Conservation (phyloP, 2,797 vertebrate species). For the Semotilus atromaculatus region DNA sequence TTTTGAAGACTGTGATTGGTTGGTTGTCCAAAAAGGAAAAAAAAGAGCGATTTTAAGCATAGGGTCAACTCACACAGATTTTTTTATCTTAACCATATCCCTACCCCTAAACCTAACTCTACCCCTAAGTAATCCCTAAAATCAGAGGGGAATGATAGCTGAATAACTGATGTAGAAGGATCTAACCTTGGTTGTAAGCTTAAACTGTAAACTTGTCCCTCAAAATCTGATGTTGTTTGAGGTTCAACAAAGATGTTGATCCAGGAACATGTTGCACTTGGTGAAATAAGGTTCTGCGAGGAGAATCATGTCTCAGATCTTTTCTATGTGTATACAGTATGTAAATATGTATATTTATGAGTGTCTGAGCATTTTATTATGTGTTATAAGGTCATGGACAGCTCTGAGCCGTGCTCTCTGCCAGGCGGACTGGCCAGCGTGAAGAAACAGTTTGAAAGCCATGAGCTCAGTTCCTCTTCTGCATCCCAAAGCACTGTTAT, state of each 20-base stretch:
- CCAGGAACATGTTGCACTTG: background rate
- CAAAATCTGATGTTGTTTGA: background rate
- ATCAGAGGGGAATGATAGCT: background rate
- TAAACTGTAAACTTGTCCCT: background rate
- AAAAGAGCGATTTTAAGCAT: too few species aligned
- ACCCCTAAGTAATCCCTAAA: background rate
- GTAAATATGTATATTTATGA: slow-evolving; percentile 34
- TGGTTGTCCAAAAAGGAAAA: too few species aligned
- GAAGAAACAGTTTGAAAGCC: slow-evolving; percentile 93
- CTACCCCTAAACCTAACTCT: background rate
- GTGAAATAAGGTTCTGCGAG: background rate
- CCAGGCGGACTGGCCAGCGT: slow-evolving; percentile 92
- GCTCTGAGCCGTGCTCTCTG: slow-evolving; percentile 83
- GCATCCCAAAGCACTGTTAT: slow-evolving; percentile 81
- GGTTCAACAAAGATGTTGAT: too few species aligned
- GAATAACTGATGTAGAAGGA: background rate
- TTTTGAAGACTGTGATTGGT: too few species aligned
- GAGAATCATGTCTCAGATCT: background rate
- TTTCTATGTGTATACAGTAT: background rate
- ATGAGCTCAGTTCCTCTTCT: slow-evolving; percentile 72
- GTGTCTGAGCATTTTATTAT: slow-evolving; percentile 41
- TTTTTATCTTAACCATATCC: background rate
- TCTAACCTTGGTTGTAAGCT: background rate
- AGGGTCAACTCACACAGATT: too few species aligned
- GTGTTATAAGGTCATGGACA: slow-evolving; percentile 81